phyloP scores from a whole-genome alignment of 2,113 vertebrate species.

The Poeciliopsis occidentalis region DNA sequence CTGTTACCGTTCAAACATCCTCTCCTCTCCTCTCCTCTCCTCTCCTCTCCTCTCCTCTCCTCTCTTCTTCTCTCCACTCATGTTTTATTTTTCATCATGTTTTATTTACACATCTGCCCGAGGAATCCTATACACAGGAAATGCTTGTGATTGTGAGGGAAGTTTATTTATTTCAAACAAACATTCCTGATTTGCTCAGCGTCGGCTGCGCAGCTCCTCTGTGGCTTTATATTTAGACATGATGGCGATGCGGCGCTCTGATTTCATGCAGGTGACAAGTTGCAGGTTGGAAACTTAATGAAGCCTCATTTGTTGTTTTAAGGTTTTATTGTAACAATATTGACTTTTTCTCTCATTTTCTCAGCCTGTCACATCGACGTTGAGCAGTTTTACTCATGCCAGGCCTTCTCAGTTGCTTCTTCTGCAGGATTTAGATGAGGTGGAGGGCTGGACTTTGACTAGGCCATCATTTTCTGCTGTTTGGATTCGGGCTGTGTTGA shows the following conservation, averaged over 20 bases:
- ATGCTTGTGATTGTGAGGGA: conserved; percentile 83
- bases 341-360: too few relatives aligned
- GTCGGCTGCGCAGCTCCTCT: conserved; percentile 65
- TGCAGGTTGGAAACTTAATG: neutral
- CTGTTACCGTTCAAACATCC: conserved; percentile 55
- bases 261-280: conserved; percentile 58
- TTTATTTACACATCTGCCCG: conserved; percentile 80
- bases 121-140: conserved; percentile 83
- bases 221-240: conserved; percentile 89
- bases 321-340: too few relatives aligned
- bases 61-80: too few relatives aligned
- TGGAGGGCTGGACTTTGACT: neutral
- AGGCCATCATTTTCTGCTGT: neutral
- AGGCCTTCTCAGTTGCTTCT: neutral
- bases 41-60: too few relatives aligned
- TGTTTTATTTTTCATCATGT: conserved; percentile 37
- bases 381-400: neutral
- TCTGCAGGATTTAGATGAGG: neutral
- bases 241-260: conserved; percentile 57
- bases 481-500: too few relatives aligned
- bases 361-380: neutral
- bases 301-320: neutral
- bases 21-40: neutral
- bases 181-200: conserved; percentile 95
- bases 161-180: conserved; percentile 95